These are phyloP conservation scores for Urocyon cinereoargenteus DNA, from an alignment of 2,797 vertebrate species.

Conservation along the genomic window DNA sequence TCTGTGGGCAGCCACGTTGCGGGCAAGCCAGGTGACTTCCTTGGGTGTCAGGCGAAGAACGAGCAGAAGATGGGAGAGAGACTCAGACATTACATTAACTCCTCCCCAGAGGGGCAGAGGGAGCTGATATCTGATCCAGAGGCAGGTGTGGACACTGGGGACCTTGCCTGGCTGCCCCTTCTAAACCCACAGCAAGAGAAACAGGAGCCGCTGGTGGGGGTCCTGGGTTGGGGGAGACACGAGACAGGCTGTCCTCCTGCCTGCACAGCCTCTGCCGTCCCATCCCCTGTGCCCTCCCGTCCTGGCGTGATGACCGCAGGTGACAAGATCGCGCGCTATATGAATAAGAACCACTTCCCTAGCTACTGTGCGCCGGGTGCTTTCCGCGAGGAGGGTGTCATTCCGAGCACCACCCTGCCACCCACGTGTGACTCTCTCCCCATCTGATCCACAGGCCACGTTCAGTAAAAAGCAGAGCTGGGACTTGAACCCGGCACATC, in stretches of 20 bases:
- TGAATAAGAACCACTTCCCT: background rate
- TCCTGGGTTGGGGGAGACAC: fast-evolving
- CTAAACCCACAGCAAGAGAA: background rate
- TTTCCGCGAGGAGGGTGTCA: fast-evolving
- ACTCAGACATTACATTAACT: background rate
- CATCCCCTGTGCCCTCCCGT: background rate
- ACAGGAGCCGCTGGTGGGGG: background rate
- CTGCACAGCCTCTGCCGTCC: fast-evolving
- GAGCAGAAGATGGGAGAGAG: fast-evolving
- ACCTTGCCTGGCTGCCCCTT: background rate
- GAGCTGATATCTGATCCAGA: fast-evolving
- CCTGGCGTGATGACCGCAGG: background rate
- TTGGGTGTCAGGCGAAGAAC: background rate
- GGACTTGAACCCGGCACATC: background rate
- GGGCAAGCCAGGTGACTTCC: fast-evolving
- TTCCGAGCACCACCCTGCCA: fast-evolving
- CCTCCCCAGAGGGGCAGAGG: background rate
- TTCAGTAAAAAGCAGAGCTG: background rate
- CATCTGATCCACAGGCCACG: background rate
- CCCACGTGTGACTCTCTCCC: background rate
- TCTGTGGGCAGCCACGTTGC: fast-evolving
- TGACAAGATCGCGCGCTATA: fast-evolving
- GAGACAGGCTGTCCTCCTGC: background rate
- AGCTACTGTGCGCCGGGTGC: background rate
- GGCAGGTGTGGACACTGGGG: background rate